Percentiles rank a stretch among this genome's conserved stretches.
phyloP scores from a whole-genome alignment of 92 coral and sea anemone genomes.

The Parazoanthus swiftii region DNA sequence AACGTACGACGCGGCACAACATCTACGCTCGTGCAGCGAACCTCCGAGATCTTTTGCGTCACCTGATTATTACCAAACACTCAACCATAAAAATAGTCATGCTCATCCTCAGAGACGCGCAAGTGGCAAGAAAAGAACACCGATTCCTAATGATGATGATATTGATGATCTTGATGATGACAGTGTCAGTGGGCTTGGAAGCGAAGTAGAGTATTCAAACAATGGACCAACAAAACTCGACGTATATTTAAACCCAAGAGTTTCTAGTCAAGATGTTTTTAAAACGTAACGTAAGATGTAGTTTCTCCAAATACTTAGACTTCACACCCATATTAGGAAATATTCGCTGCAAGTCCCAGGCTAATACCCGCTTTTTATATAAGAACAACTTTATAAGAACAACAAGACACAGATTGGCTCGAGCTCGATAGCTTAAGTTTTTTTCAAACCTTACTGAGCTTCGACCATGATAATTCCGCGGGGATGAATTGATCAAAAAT shows the following conservation, averaged over 20 bases:
- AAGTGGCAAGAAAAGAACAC: slow-evolving; percentile 26
- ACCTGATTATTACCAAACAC: neutral
- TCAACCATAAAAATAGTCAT: neutral
- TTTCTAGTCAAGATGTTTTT: neutral
- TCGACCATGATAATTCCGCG: no score
- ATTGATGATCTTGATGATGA: slow-evolving; percentile 39
- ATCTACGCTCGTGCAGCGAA: slow-evolving; percentile 12
- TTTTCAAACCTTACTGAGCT: no score
- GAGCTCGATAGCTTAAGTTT: no score
- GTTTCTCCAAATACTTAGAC: neutral
- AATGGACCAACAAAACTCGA: slow-evolving; percentile 61
- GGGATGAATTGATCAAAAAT: no score
- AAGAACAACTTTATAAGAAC: no score
- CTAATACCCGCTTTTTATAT: no score
- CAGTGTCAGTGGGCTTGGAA: slow-evolving; percentile 59
- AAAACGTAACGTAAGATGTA: neutral
- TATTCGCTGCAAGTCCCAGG: no score
- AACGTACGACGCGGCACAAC: neutral
- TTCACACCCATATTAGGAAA: no score
- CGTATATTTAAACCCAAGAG: slow-evolving; percentile 55
- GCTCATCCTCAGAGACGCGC: neutral
- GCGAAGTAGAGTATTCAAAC: slow-evolving; percentile 58
- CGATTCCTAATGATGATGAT: neutral
- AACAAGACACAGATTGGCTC: no score
- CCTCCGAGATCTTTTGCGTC: slow-evolving; percentile 19